Percentiles rank a stretch among this genome's conserved stretches.
Conservation (phyloP, 2,888 invertebrate species). For the Onchidella celtica region DNA sequence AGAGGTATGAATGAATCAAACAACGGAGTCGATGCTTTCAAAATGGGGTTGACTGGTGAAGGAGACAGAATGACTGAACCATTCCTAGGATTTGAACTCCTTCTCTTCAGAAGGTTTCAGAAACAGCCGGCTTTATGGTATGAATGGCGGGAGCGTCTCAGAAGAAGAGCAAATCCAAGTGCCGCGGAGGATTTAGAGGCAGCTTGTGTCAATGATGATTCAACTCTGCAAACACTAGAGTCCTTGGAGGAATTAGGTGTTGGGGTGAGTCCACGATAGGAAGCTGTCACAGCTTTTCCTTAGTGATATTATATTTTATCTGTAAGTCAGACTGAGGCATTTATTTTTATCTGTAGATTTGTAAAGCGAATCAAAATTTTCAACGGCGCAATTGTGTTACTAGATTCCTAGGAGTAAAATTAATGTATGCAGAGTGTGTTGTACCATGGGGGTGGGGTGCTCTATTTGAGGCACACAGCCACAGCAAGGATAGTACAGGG, state of each 20-base stretch:
- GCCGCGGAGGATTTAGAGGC: constrained; percentile 23
- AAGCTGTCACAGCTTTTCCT: too few relatives aligned
- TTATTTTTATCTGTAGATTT: too few relatives aligned
- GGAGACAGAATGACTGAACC: constrained; percentile 40
- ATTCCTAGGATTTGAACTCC: constrained; percentile 78
- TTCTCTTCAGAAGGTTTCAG: constrained; percentile 76
- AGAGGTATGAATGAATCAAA: constrained; percentile 25
- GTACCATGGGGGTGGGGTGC: too few relatives aligned
- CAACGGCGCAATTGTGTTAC: too few relatives aligned
- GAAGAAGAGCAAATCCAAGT: constrained; percentile 59
- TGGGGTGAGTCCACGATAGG: constrained; percentile 61
- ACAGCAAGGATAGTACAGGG: too few relatives aligned
- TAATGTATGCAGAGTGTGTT: too few relatives aligned
- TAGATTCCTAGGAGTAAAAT: too few relatives aligned
- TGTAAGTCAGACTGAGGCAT: too few relatives aligned
- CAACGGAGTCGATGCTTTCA: constrained; percentile 13
- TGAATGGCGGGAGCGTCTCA: constrained; percentile 69
- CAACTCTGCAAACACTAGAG: constrained; percentile 39
- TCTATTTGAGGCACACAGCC: too few relatives aligned
- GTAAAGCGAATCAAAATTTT: too few relatives aligned
- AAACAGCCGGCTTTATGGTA: constrained; percentile 73
- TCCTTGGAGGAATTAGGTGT: constrained; percentile 51
- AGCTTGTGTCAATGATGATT: constrained; percentile 29
- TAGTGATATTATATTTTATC: not conserved
- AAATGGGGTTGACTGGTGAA: not conserved